Base-by-base conservation (phyloP, 2,113 vertebrate genomes). In the Lethenteron reissneri region DNA sequence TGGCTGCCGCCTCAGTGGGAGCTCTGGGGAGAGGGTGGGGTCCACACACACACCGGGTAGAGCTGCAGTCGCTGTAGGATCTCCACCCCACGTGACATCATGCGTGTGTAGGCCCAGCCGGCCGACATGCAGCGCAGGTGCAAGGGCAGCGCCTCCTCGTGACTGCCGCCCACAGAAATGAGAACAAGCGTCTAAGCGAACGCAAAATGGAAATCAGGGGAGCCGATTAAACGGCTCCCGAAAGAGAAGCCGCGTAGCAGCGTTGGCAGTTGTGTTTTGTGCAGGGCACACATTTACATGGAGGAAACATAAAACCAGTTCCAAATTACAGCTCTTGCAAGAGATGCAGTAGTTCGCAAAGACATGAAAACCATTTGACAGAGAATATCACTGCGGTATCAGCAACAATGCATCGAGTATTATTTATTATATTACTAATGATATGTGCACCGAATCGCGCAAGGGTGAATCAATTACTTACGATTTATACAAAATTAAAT, bases 101-200 rank as follows among this genome's bases (percentile, higher is more conserved):
- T 84, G 41, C 84, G 83, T 1, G 86, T 88, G 70, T 88, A 88
- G 41, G 89, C 78, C 90, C 91, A 96, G 15, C 91, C 94, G 10
- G 84, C 80, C 0, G 91, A 89, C 77, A 95, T 96, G 75, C 80
- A 84, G 2, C 88, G 83, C 76, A 99, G 81, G 64, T 85, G 95
- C 60, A 85, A 81, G 0, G 94, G 90, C 56, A 99, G 79, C 64
- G 74, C 70, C 71, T 80, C 80, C 41, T 91, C 84, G 77, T 77
- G 78, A 71, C 92, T 99, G 77, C 11, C 14, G 19, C 56, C n/a
- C 14, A n/a, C 57, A 60, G n/a, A 25, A 62, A 21, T 19, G 15
- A 19, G 14, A n/a, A 70, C 15, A 58, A 72, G 9, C 9, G 8
- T 72, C 56, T 71, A 19, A 41, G n/a, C 17, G 8, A 11, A 10